Percentiles rank a stretch among this genome's conserved stretches.
phyloP scores from a whole-genome alignment of 2,797 vertebrate genomes.

The Podarcis siculus region DNA sequence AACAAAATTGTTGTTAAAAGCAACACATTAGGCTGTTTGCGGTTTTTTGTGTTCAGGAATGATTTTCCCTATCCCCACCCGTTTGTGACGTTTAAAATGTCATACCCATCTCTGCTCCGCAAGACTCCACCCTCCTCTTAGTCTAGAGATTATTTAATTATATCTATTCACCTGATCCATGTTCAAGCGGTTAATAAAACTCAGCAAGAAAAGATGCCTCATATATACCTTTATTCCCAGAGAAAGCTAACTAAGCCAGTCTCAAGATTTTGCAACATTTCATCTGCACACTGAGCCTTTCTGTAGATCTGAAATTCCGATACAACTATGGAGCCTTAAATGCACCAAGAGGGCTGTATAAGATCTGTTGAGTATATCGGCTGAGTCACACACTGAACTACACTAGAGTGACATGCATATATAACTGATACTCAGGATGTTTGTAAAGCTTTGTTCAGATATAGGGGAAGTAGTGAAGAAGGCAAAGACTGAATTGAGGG shows the following conservation, averaged over 20 bases:
- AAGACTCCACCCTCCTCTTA: neutral
- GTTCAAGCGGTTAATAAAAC: neutral
- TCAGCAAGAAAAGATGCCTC: neutral
- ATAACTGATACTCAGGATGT: neutral
- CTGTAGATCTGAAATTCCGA: neutral
- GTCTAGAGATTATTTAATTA: neutral
- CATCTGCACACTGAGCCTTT: neutral
- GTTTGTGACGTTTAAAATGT: neutral
- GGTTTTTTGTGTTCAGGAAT: neutral
- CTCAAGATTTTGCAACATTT: neutral
- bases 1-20: neutral
- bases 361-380: neutral
- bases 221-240: neutral
- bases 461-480: neutral
- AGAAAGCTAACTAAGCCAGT: neutral
- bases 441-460: neutral
- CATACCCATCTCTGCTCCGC: neutral
- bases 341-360: neutral
- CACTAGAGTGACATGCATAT: neutral
- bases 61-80: neutral
- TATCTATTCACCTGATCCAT: neutral
- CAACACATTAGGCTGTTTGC: neutral
- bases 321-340: neutral
- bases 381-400: neutral
- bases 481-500: neutral